phyloP scores from a whole-genome alignment of 2,888 invertebrate genomes.

The Calameuta pallipes region DNA sequence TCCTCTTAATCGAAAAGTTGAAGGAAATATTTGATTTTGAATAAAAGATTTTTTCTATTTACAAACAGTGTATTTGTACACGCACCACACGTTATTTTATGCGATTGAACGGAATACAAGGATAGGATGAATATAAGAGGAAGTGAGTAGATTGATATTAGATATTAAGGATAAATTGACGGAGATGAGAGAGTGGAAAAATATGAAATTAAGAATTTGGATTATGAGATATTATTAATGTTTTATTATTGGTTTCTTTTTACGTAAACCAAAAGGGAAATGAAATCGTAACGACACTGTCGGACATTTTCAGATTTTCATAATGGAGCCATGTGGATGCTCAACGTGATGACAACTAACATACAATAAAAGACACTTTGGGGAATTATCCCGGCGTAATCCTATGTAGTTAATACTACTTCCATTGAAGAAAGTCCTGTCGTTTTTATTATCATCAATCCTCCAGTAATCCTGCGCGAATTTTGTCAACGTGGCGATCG shows the following conservation, averaged over 20 bases:
- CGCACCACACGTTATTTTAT: neutral
- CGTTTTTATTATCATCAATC: neutral
- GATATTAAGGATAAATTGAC: neutral
- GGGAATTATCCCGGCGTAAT: neutral
- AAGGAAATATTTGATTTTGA: neutral
- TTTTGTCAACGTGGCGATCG: neutral
- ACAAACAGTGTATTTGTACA: neutral
- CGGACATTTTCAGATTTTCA: neutral
- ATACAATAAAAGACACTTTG: neutral
- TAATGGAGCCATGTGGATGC: neutral
- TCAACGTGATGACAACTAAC: neutral
- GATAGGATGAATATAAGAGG: neutral
- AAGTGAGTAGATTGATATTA: neutral
- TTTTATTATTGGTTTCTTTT: neutral
- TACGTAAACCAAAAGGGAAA: neutral
- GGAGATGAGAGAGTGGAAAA: neutral
- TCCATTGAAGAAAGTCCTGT: neutral
- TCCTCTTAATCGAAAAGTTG: neutral
- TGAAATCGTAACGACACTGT: neutral
- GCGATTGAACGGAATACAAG: neutral
- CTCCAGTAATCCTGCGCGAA: neutral
- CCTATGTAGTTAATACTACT: neutral
- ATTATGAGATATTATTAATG: neutral
- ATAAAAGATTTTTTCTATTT: neutral
- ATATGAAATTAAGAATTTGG: neutral